phyloP scores from a whole-genome alignment of 2,888 invertebrate species.

The Melipona bicolor region DNA sequence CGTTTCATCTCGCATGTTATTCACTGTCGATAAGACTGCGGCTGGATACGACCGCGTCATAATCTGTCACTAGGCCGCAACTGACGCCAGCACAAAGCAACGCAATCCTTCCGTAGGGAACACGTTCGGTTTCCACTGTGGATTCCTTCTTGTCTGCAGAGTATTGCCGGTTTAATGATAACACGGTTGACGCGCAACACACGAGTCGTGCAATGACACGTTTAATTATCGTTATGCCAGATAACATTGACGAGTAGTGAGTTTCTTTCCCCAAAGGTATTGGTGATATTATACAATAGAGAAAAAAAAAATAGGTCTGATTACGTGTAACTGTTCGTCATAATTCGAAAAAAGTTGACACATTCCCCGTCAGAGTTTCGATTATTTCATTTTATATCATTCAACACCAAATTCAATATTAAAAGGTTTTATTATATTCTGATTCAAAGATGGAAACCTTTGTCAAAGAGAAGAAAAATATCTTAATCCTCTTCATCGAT shows the following conservation, averaged over 20 bases:
- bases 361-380: too few relatives aligned
- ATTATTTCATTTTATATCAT: not conserved
- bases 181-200: not conserved
- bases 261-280: not conserved
- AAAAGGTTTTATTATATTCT: not conserved
- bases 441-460: not conserved
- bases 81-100: conserved; percentile 37
- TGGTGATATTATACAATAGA: too few relatives aligned
- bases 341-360: not conserved
- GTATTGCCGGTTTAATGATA: conserved; percentile 1
- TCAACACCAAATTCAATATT: not conserved
- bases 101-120: conserved; percentile 12
- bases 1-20: conserved; percentile 17
- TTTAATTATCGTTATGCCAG: not conserved
- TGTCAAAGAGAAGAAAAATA: not conserved
- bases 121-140: conserved; percentile 21
- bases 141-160: not conserved
- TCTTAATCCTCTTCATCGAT: not conserved
- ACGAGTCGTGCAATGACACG: too few relatives aligned
- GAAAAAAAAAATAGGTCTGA: too few relatives aligned
- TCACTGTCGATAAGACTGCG: conserved; percentile 20
- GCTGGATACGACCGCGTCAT: conserved; percentile 43
- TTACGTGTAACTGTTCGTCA: not conserved
- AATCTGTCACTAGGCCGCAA: conserved; percentile 56
- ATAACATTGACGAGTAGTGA: not conserved